These are phyloP conservation scores for Archilochus colubris DNA, from an alignment of 2,113 vertebrate species.

Conservation along the genomic window DNA sequence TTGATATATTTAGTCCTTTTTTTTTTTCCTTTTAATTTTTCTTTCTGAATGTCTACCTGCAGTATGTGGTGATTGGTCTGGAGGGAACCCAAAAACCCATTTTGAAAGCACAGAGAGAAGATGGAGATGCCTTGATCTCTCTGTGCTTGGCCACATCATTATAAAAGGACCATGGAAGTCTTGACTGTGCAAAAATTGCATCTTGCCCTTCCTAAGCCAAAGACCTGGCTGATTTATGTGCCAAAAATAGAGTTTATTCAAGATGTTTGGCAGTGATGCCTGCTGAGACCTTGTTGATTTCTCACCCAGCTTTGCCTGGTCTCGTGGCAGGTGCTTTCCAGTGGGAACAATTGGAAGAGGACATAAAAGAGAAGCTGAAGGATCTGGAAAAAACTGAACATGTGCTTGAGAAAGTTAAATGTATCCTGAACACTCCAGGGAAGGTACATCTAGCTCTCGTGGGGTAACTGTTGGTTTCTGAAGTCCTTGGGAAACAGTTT, in stretches of 20 bases:
- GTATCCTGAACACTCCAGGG: slow-evolving; percentile 81
- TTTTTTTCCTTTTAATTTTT: background rate
- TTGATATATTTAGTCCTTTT: background rate
- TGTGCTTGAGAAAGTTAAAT: slow-evolving; percentile 89
- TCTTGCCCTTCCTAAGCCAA: background rate
- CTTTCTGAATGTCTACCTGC: background rate
- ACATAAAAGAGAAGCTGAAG: slow-evolving; percentile 89
- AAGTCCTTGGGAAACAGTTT: background rate
- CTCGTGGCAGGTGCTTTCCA: slow-evolving; percentile 86
- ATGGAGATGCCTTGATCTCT: background rate
- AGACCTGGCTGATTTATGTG: background rate
- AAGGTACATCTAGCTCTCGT: slow-evolving; percentile 65
- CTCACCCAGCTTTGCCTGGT: background rate
- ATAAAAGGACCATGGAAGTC: background rate
- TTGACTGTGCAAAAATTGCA: background rate
- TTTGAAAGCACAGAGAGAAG: background rate
- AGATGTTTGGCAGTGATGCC: background rate
- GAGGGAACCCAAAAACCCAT: background rate
- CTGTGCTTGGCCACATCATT: background rate
- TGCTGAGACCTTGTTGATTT: background rate
- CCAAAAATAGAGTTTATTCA: background rate
- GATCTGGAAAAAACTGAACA: slow-evolving; percentile 84
- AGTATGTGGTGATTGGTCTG: background rate
- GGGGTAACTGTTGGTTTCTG: background rate
- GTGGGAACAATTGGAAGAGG: slow-evolving; percentile 91